Conservation (phyloP, 1,140 invertebrate genomes). For the Cylas formicarius region DNA sequence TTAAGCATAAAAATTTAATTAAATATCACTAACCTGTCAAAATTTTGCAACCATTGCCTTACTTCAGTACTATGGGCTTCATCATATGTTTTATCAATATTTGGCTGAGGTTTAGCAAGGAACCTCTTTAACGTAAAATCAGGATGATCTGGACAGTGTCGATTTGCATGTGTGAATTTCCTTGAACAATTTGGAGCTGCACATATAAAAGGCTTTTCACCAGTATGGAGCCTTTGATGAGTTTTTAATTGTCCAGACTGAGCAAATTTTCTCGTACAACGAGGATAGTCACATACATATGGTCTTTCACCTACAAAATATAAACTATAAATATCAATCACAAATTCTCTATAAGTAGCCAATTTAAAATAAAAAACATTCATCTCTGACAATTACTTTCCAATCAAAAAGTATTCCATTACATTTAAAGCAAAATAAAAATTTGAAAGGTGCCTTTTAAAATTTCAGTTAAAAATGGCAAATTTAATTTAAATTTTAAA, state of each 20-base stretch:
- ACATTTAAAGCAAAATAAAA: too few species aligned
- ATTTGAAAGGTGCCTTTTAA: too few species aligned
- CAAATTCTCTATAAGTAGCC: too few species aligned
- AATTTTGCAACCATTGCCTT: constrained; percentile 42
- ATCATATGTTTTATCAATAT: constrained; percentile 39
- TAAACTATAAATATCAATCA: not conserved
- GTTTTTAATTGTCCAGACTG: constrained; percentile 81
- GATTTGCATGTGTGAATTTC: constrained; percentile 75
- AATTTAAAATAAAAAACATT: too few species aligned
- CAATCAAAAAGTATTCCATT: too few species aligned
- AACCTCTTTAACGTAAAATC: constrained; percentile 50
- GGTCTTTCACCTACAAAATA: constrained; percentile 62
- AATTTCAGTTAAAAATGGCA: too few species aligned
- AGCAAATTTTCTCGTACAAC: constrained; percentile 69
- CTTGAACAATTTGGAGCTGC: constrained; percentile 57
- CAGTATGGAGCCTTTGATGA: constrained; percentile 73
- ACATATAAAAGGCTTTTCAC: constrained; percentile 76
- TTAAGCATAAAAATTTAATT: not conserved
- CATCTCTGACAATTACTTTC: too few species aligned
- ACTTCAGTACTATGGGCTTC: constrained; percentile 37
- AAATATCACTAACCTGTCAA: constrained; percentile 46
- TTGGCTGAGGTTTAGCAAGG: constrained; percentile 49
- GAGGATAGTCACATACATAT: constrained; percentile 71
- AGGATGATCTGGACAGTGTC: constrained; percentile 64
- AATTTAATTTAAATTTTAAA: too few species aligned